Evolutionary conservation across 2,797 vertebrate species (phyloP).

Genomic region (Muraenolepis orangiensis): DNA sequence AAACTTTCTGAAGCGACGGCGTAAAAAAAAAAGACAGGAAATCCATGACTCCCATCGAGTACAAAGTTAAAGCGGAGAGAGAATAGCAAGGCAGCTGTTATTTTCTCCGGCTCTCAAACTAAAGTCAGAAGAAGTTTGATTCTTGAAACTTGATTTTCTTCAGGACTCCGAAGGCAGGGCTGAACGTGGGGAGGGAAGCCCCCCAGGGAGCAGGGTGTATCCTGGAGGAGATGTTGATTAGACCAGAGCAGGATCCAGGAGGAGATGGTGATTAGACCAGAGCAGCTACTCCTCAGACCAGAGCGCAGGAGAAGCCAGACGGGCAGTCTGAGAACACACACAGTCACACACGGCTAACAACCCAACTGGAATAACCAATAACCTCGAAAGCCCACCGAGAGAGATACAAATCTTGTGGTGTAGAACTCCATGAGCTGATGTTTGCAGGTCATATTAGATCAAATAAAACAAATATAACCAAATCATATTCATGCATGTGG

Average conservation of each 20-base stretch:
- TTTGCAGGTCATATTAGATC: neutral
- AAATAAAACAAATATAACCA: neutral
- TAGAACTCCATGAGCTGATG: neutral
- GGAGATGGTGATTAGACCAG: neutral
- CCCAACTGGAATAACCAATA: neutral
- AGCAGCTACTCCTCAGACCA: neutral
- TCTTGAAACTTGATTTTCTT: neutral
- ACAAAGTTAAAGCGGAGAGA: neutral
- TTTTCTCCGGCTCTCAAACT: neutral
- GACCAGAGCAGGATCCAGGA: neutral
- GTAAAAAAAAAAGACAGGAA: neutral
- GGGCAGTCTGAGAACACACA: slow-evolving; percentile 13
- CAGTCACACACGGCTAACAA: neutral
- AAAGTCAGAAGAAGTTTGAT: neutral
- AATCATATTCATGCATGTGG: neutral
- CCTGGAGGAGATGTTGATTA: neutral
- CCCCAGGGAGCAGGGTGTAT: neutral
- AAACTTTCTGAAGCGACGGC: neutral
- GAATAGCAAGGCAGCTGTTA: neutral
- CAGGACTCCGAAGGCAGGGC: neutral
- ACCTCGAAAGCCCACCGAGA: neutral
- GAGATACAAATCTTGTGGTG: slow-evolving; percentile 9
- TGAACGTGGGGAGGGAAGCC: neutral
- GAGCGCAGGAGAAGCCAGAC: slow-evolving; percentile 15
- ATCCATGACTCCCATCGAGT: neutral